Base-by-base conservation (phyloP, 2,888 invertebrate genomes). In the Xanthorhoe spadicearia region DNA sequence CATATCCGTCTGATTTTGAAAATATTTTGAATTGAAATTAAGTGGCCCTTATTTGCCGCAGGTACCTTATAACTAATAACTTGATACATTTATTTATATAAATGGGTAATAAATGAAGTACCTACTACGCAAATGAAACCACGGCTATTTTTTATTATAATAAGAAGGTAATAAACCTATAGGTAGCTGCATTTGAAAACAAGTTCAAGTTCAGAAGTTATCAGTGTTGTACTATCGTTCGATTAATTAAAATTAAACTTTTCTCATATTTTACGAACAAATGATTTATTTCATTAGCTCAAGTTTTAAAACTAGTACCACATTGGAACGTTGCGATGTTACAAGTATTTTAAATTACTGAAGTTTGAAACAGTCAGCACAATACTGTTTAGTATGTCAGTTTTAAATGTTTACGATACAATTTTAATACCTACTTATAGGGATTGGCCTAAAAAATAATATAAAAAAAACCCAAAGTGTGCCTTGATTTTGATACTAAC, bases 291-390 rank as follows among this genome's bases (percentile, higher is more conserved):
- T 48, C 8, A 54, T 32, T 28, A 51, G 15, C 19, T 51, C 38
- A 59, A 17, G 17, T 35, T 38, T 15, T 59, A 59, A 43, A 51
- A 43, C 38, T 43, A 43, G 50, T 17, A 38, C 51, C 19, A 38
- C 58, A 38, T 32, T 46, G 28, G 43, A 23, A 13, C 46, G 52
- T 23, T 15, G 17, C 13, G 58, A 23, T 59, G 51, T 15, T 59
- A 23, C 23, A 4, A 23, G 23, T 23, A 51, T 46, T 64, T 61
- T 35, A 56, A 67, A 55, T 32, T 63, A 59, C 52, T 19, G 28
- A 52, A 60, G 50, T 55, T 51, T 17, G 9, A 35, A 32, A 59
- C 51, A 43, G 23, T 38, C 43, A 52, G 43, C 38, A 23, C 4
- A 28, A 23, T 23, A 17, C 15, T 48, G 48, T 8, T 48, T 48